phyloP scores from a whole-genome alignment of 2,888 invertebrate genomes.

The Plemyria rubiginata region DNA sequence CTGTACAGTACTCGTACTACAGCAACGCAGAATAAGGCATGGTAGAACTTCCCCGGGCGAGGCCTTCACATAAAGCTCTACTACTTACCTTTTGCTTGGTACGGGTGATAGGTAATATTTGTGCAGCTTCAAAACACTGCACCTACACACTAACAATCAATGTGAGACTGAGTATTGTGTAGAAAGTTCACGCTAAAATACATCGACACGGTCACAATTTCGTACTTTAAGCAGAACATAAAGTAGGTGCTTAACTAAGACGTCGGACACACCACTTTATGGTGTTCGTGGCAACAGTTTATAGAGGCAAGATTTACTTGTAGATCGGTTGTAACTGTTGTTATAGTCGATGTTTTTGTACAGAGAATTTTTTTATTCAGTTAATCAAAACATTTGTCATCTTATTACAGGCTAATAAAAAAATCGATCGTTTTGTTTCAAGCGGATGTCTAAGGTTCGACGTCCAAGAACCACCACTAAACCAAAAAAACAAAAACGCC shows the following conservation, averaged over 20 bases:
- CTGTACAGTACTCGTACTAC: no score
- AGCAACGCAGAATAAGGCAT: no score
- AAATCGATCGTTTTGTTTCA: conserved; percentile 1
- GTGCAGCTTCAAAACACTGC: not conserved
- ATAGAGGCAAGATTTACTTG: conserved; percentile 56
- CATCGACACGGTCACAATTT: conserved; percentile 47
- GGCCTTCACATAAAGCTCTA: no score
- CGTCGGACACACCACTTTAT: conserved; percentile 63
- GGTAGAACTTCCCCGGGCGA: no score
- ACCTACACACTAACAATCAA: not conserved
- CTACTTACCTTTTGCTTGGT: no score
- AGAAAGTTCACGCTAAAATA: conserved; percentile 44
- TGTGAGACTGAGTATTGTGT: not conserved
- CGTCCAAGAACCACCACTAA: conserved; percentile 8
- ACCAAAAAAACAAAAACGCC: conserved; percentile 38
- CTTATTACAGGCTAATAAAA: not conserved
- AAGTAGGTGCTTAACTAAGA: conserved; percentile 64
- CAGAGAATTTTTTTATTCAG: no score
- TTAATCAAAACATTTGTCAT: not conserved
- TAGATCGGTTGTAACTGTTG: conserved; percentile 44
- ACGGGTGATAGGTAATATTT: not conserved
- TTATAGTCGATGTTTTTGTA: no score
- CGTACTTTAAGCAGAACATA: conserved; percentile 58
- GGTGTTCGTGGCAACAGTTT: conserved; percentile 54
- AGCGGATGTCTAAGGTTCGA: conserved; percentile 14